Conservation (phyloP, 2,797 vertebrate species). For the Sphenodon punctatus region DNA sequence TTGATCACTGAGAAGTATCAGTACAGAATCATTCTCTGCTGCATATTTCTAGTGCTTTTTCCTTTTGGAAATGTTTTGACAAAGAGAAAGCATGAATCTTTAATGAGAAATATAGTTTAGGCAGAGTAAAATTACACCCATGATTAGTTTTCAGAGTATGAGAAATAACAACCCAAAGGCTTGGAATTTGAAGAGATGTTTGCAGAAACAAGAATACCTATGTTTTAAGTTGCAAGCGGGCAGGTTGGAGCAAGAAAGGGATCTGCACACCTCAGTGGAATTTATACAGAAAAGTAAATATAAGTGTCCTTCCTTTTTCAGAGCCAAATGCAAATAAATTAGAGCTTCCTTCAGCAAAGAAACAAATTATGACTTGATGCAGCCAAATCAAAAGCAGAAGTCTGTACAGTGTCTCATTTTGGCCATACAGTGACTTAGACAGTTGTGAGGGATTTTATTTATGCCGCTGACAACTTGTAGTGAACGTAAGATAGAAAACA, state of each 20-base stretch:
- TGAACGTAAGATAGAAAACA: background rate
- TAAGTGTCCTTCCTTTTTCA: background rate
- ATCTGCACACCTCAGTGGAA: background rate
- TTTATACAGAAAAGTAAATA: background rate
- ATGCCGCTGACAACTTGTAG: background rate
- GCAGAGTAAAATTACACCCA: background rate
- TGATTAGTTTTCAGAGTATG: background rate
- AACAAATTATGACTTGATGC: background rate
- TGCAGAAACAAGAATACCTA: background rate
- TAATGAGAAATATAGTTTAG: background rate
- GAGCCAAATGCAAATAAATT: background rate
- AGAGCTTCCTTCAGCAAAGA: background rate
- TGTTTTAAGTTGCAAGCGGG: background rate
- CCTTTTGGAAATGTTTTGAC: background rate
- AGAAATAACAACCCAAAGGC: background rate
- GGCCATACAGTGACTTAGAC: background rate
- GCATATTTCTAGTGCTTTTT: background rate
- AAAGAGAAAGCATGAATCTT: background rate
- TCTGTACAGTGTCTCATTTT: background rate
- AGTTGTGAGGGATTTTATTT: background rate
- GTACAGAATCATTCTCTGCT: background rate
- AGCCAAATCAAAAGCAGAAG: background rate
- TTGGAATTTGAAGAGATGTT: background rate
- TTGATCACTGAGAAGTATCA: background rate
- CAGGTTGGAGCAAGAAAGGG: background rate